Evolutionary conservation across 2,888 invertebrate species (phyloP), one percentile per base, ranked within the genome.

Genomic region (Aphidoletes aphidimyza): DNA sequence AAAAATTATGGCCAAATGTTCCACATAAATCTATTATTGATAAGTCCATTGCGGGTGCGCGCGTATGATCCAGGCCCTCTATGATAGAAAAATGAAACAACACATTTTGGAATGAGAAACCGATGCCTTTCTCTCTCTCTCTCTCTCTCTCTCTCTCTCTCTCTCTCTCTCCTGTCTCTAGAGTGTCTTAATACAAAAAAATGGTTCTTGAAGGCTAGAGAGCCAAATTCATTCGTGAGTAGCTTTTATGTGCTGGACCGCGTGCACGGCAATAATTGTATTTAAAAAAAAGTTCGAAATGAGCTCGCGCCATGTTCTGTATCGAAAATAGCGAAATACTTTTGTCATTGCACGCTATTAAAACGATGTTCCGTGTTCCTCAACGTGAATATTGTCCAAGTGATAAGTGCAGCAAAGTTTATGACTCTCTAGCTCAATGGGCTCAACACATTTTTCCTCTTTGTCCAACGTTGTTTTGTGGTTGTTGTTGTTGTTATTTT

Each of bases 401-500:
- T 81, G 81, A 81, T 81, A 81, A 81, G 81, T 81, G 81, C 81
- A 81, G n/a, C 81, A 81, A 81, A 81, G 81, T 81, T 81, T 81
- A 81, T 81, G 81, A 81, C 37, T 81, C 11, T 6, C n/a, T 19
- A 17, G 26, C 8, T 37, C 19, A 22, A n/a, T n/a, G 22, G 17
- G 54, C 22, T n/a, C n/a, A 22, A 6, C 5, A 3, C 37, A 0
- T 81, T 36, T 81, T 81, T 36, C 78, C 14, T n/a, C n/a, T n/a
- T n/a, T n/a, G n/a, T n/a, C n/a, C n/a, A n/a, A n/a, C n/a, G n/a
- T n/a, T n/a, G n/a, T n/a, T n/a, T n/a, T n/a, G n/a, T n/a, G n/a
- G n/a, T n/a, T 34, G 34, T 78, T 36, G 36, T 81, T 22, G 22
- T 54, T 69, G 14, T 11, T 17, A 34, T 14, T 22, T 69, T 9